Percentiles rank a stretch among this genome's conserved stretches.
These are phyloP conservation scores for Catharus fuscescens DNA, from an alignment of 2,113 vertebrate species.

Conservation along the genomic window DNA sequence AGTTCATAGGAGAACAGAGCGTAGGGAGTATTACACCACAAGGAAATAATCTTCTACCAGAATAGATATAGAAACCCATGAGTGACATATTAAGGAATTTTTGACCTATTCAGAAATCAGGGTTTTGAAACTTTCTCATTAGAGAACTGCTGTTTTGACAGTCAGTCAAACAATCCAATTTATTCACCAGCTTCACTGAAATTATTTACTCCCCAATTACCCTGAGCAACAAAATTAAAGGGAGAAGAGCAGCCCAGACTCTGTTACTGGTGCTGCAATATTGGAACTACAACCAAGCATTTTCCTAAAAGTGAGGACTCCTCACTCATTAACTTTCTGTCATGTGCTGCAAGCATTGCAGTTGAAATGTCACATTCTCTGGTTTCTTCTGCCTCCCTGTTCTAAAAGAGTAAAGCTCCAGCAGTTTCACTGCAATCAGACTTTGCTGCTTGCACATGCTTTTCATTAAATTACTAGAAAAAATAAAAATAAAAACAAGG, in stretches of 20 bases:
- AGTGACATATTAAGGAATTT: not conserved
- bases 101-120: not conserved
- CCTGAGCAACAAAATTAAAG: not conserved
- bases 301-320: not conserved
- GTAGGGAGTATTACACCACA: not conserved
- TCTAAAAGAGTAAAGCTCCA: not conserved
- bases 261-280: not conserved
- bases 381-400: not conserved
- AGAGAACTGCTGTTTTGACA: not conserved
- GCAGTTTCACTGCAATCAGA: not conserved
- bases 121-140: not conserved
- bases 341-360: not conserved
- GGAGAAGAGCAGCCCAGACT: not conserved
- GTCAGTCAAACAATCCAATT: not conserved
- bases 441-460: conserved; percentile 2
- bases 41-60: not conserved
- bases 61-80: not conserved
- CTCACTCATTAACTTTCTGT: not conserved
- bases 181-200: not conserved
- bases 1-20: not conserved
- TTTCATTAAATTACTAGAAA: conserved; percentile 59
- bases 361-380: not conserved
- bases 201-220: not conserved
- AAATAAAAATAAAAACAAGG: conserved; percentile 71
- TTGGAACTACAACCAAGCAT: not conserved